Evolutionary conservation across 1,140 invertebrate species (phyloP).

Genomic region (Daktulosphaira vitifoliae): DNA sequence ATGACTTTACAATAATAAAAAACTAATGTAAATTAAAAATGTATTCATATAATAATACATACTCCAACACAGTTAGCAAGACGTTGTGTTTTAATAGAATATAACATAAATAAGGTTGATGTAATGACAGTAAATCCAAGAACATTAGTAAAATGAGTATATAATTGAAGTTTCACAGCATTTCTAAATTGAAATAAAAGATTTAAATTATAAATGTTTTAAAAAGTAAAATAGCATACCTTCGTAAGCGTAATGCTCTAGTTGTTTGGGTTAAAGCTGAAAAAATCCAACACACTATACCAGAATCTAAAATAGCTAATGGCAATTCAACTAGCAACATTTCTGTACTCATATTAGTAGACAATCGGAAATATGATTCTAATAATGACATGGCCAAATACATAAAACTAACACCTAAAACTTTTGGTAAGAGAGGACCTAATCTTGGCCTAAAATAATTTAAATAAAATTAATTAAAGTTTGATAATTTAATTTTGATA

Average conservation of each 20-base stretch:
- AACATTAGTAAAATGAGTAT: constrained; percentile 88
- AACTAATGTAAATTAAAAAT: no score
- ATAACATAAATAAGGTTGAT: constrained; percentile 84
- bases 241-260: constrained; percentile 69
- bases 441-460: constrained; percentile 60
- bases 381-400: constrained; percentile 75
- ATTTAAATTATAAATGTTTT: no score
- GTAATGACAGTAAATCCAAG: constrained; percentile 80
- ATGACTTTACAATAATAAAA: no score
- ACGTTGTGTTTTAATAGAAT: constrained; percentile 72
- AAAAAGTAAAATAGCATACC: constrained; percentile 41
- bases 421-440: constrained; percentile 73
- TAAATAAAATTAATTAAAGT: constrained; percentile 17
- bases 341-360: constrained; percentile 56
- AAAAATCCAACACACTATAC: constrained; percentile 78
- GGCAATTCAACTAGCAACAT: constrained; percentile 64
- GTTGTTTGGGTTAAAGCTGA: constrained; percentile 82
- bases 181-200: constrained; percentile 50
- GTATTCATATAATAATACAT: constrained; percentile 38
- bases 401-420: constrained; percentile 68
- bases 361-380: constrained; percentile 71
- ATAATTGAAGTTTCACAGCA: constrained; percentile 79
- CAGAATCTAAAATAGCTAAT: constrained; percentile 59
- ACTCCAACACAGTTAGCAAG: constrained; percentile 60
- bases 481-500: no score